Percentiles rank a stretch among this genome's conserved stretches.
phyloP scores from a whole-genome alignment of 2,888 invertebrate species.

The Koerneria pararmatus region DNA sequence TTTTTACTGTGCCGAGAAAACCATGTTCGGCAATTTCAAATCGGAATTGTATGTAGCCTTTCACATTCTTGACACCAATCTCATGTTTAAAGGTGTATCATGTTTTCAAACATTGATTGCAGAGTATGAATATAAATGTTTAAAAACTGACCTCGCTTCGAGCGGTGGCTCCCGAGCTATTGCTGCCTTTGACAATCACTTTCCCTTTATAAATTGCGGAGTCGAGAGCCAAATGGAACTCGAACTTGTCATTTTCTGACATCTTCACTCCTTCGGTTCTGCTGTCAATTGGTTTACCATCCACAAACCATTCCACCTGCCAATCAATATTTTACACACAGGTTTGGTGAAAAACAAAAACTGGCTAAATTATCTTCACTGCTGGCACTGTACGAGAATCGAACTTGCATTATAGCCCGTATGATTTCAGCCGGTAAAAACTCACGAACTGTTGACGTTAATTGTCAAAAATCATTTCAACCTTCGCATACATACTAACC shows the following conservation, averaged over 20 bases:
- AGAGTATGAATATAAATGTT: not conserved
- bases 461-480: too few species aligned
- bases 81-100: too few species aligned
- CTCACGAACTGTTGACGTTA: not conserved
- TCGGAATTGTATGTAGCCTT: too few species aligned
- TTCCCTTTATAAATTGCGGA: constrained; percentile 32
- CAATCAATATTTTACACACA: not conserved
- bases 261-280: constrained; percentile 32
- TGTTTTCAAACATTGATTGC: too few species aligned
- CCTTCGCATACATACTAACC: constrained; percentile 19
- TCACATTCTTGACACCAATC: too few species aligned
- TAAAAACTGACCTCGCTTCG: constrained; percentile 25
- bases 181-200: constrained; percentile 28
- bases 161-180: constrained; percentile 32
- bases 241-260: constrained; percentile 43
- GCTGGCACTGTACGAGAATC: too few species aligned
- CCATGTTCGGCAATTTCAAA: too few species aligned
- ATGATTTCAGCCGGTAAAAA: not conserved
- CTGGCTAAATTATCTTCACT: too few species aligned
- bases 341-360: not conserved
- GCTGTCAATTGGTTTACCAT: not conserved
- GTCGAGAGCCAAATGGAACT: constrained; percentile 44
- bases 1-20: too few species aligned
- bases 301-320: constrained; percentile 21
- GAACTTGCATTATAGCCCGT: too few species aligned